Base-by-base conservation (phyloP, 2,797 vertebrate species). In the Meriones psammophilus region DNA sequence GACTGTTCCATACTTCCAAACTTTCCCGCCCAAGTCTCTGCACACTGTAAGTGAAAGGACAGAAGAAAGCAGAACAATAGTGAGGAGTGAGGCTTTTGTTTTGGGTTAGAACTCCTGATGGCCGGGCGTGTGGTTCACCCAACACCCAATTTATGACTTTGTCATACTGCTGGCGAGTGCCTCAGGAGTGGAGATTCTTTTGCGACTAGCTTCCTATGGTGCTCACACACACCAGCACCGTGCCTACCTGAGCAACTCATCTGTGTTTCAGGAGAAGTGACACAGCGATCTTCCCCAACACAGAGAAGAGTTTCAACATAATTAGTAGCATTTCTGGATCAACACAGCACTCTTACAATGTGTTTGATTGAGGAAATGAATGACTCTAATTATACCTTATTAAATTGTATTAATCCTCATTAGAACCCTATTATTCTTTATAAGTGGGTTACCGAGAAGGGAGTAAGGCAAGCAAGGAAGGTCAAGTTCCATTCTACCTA, bases 351-450 rank as follows among this genome's bases (percentile, higher is more conserved):
- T 97, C 78, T 94, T 79, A 94, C 22, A 97, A 94, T 83, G 73
- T 80, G 46, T 93, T 92, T 94, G 95, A 95, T 90, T 74, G 78
- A 95, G 92, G 84, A 96, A 97, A 97, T 94, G 92, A 97, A 97
- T 96, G 92, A 77, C 89, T 96, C 66, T 97, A 97, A 97, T 98
- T 97, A 97, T 66, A 95, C 73, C 84, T 97, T 97, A 97, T 97
- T 98, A 97, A 92, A 94, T 94, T 92, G 88, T 95, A 97, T 97
- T 97, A 97, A 97, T 97, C 94, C 94, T 97, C 85, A 94, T 97
- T 96, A 97, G 92, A 96, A 97, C 54, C 20, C 73, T 96, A 93
- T 97, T 97, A 97, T 97, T 96, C 95, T 97, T 96, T 95, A 26
- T 91, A 96, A 97, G 88, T 97, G 89, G 87, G 92, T 95, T 97